Conservation (phyloP, 2,888 invertebrate species). For the Invenusta paracnida region DNA sequence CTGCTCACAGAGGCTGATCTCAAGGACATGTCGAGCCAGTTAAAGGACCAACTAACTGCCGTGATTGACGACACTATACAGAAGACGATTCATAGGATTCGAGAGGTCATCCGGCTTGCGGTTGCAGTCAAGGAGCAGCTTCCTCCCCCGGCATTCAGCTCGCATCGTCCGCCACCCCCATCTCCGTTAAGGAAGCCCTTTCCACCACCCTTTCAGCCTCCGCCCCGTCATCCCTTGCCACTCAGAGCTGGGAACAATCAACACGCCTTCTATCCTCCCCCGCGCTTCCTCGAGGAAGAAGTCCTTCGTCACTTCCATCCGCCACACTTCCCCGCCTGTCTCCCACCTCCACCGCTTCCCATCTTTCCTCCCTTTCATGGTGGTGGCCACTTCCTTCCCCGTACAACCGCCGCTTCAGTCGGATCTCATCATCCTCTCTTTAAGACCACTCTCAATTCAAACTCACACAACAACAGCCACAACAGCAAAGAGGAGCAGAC, state of each 20-base stretch:
- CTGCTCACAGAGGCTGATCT: not conserved
- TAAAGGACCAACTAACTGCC: not conserved
- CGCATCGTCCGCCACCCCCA: not conserved
- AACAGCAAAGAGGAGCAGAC: slow-evolving; percentile 55
- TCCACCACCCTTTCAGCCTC: not conserved
- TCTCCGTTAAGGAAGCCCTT: not conserved
- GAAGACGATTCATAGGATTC: not conserved
- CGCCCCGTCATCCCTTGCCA: not conserved
- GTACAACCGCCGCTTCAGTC: not conserved
- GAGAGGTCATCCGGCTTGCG: not conserved
- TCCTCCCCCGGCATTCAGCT: not conserved
- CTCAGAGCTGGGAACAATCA: not conserved
- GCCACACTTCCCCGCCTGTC: slow-evolving; percentile 22
- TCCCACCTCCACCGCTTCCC: not conserved
- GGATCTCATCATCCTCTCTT: too few relatives aligned
- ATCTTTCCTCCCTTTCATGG: not conserved
- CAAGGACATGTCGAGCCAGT: not conserved
- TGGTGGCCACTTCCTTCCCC: not conserved
- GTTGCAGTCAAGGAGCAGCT: not conserved
- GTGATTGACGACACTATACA: slow-evolving; percentile 8
- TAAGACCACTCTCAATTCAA: not conserved
- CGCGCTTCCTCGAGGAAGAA: not conserved
- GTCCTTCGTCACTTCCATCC: slow-evolving; percentile 10
- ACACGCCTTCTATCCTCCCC: not conserved
- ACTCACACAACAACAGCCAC: slow-evolving; percentile 47